Evolutionary conservation across 2,888 invertebrate genomes (phyloP).

Genomic region (Thysanoteuthis rhombus): DNA sequence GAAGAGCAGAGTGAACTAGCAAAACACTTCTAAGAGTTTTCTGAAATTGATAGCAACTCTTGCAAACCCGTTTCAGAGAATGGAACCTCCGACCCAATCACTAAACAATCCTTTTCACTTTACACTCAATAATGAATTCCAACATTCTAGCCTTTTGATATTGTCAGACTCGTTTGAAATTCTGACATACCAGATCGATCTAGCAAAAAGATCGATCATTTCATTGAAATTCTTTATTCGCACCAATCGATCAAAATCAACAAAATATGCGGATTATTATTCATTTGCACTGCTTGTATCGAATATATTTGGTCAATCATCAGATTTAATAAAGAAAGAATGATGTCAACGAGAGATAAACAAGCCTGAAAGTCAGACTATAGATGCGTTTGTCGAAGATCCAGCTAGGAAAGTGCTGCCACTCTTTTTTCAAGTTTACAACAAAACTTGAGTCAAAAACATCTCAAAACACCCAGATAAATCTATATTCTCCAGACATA

Average conservation of each 20-base stretch:
- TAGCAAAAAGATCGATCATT: neutral
- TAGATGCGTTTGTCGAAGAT: too few species aligned
- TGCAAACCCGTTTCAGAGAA: neutral
- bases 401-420: too few species aligned
- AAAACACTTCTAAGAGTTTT: too few species aligned
- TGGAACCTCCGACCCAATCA: neutral
- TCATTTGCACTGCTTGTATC: neutral
- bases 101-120: neutral
- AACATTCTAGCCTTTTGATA: too few species aligned
- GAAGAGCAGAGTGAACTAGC: too few species aligned
- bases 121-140: neutral
- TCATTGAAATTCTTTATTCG: neutral
- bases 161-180: neutral
- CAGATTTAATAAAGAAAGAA: neutral
- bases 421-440: too few species aligned
- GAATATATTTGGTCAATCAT: neutral
- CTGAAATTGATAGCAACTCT: too few species aligned
- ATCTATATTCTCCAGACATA: too few species aligned
- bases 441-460: too few species aligned
- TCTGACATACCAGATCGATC: neutral
- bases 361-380: too few species aligned
- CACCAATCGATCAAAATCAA: neutral
- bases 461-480: too few species aligned
- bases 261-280: neutral
- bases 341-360: neutral